Base-by-base conservation (phyloP, 1,140 invertebrate genomes). In the Sycobia sp. region DNA sequence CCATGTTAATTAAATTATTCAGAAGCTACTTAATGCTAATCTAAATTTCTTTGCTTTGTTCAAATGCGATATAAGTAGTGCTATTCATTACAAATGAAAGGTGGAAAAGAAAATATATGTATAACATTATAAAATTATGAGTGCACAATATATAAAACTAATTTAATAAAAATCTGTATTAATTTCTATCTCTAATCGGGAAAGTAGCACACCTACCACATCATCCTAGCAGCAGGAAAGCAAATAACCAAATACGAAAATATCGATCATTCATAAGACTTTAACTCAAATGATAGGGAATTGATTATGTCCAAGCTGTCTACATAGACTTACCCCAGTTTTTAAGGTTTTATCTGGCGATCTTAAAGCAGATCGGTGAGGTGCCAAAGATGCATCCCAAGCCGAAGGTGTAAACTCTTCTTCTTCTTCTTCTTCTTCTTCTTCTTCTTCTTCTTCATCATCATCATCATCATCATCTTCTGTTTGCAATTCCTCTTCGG, bases 401-500 rank as follows among this genome's bases (percentile, higher is more conserved):
- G 84, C 82, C 0, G 84, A 86, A 5, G 85, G 84, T 0, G 84
- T 81, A 57, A 87, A 86, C 62, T 85, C 85, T 56, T 83, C 81
- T 43, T 80, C 77, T 29, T 82, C 81, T 27, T 82, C 80, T 25
- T 79, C 75, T 55, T 74, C 71, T n/a, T 74, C 72, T 34, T 75
- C 74, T 34, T 46, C 56, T 22, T 76, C 76, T 14, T 73, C 67
- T 38, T 73, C 74, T 16, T 72, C 76, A 10, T 76, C 73, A 18
- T 55, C 51, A 3, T 18, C 22, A 25, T 41, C 38, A 22, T 75
- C 71, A 13, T 71, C 71, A 51, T 69, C 72, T 32, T 76, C 68
- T 46, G 79, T 80, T n/a, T n/a, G n/a, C n/a, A n/a, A n/a, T 46
- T 74, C 73, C 41, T 65, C 61, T 39, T 68, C 54, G 3, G 36